Conservation (phyloP, 2,113 vertebrate species). For the Sturnus vulgaris region DNA sequence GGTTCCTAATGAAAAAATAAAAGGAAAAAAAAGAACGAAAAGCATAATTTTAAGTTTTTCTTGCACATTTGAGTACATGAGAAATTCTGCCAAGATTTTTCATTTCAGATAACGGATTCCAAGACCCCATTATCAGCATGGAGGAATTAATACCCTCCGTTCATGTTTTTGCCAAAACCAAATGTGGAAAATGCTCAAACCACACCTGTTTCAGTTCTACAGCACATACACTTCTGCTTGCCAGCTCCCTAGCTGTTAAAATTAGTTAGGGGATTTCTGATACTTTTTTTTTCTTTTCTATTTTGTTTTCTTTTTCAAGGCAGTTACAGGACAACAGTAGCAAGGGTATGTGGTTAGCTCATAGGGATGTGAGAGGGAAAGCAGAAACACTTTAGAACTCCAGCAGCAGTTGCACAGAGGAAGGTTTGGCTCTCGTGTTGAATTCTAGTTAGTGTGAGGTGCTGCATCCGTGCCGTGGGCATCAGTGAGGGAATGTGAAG, state of each 20-base stretch:
- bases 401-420: background rate
- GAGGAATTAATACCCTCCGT: slow-evolving; percentile 47
- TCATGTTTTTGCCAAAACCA: slow-evolving; percentile 41
- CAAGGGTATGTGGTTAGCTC: slow-evolving; percentile 41
- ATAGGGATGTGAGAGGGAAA: slow-evolving; percentile 66
- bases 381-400: slow-evolving; percentile 39
- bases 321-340: slow-evolving; percentile 13
- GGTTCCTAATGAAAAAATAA: background rate
- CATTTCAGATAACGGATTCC: slow-evolving; percentile 20
- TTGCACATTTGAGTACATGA: background rate
- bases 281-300: background rate
- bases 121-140: background rate
- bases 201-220: slow-evolving; percentile 20
- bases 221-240: slow-evolving; percentile 36
- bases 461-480: accelerated
- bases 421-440: background rate
- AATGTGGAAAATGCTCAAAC: slow-evolving; percentile 42
- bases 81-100: slow-evolving; percentile 23
- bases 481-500: background rate
- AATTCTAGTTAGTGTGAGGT: background rate
- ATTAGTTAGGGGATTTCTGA: slow-evolving; percentile 69
- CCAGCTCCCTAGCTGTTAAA: slow-evolving; percentile 49
- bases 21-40: background rate
- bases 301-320: slow-evolving; percentile 25
- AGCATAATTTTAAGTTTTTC: background rate